These are phyloP conservation scores for Masticophis lateralis DNA, from an alignment of 2,797 vertebrate genomes.

Conservation along the genomic window DNA sequence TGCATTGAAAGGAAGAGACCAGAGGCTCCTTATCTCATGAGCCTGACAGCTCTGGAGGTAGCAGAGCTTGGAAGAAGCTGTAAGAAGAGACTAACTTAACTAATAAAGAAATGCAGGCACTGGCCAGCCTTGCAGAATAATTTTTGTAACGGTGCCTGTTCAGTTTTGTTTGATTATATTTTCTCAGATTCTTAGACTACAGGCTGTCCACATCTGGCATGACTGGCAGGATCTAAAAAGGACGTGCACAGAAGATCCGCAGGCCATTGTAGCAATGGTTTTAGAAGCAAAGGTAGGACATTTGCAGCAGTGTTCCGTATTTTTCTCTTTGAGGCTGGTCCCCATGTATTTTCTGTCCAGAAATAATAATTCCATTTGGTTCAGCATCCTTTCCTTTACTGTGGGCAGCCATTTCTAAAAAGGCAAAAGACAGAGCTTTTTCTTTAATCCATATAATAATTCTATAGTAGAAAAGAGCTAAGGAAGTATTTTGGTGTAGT, in stretches of 20 bases:
- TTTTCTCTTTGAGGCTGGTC: background rate
- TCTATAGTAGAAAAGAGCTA: background rate
- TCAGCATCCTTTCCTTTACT: background rate
- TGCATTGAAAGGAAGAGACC: background rate
- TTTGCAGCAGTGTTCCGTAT: background rate
- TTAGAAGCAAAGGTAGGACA: slow-evolving; percentile 83
- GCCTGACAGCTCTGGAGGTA: background rate
- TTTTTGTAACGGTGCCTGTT: background rate
- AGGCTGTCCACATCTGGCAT: slow-evolving; percentile 75
- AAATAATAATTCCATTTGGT: background rate
- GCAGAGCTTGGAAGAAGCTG: background rate
- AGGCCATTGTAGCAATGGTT: slow-evolving; percentile 78
- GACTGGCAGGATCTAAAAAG: slow-evolving; percentile 88
- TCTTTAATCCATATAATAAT: background rate
- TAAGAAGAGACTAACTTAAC: background rate
- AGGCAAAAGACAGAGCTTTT: background rate
- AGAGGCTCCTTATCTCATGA: background rate
- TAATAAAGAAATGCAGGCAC: background rate
- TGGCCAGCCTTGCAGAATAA: background rate
- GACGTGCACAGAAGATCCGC: slow-evolving; percentile 79
- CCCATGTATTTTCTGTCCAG: background rate
- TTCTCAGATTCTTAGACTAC: slow-evolving; percentile 83
- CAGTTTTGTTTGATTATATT: slow-evolving; percentile 21
- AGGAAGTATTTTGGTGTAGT: background rate
- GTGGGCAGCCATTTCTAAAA: background rate